Conservation (phyloP, 1,140 invertebrate genomes). For the Nasonia longicornis region DNA sequence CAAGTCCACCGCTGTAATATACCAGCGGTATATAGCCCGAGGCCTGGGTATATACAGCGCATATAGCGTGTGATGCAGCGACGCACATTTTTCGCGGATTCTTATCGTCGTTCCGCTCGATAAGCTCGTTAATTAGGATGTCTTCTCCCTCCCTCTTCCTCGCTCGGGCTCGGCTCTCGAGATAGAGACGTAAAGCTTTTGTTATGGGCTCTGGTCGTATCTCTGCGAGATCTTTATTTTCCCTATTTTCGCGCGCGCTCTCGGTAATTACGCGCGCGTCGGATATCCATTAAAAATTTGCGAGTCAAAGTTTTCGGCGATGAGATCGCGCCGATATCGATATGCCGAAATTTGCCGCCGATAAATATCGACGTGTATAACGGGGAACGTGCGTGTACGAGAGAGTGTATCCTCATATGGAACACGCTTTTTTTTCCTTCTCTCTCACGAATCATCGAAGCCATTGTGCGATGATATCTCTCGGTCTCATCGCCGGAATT, state of each 20-base stretch:
- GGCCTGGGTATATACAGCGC: neutral
- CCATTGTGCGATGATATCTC: neutral
- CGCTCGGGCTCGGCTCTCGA: neutral
- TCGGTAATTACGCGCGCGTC: neutral
- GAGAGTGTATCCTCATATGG: too few species aligned
- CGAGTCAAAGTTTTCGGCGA: conserved; percentile 20
- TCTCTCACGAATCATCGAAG: neutral
- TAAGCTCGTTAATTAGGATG: conserved; percentile 36
- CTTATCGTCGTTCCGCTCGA: conserved; percentile 29
- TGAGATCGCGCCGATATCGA: conserved; percentile 14
- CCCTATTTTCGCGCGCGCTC: neutral
- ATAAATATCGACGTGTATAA: conserved; percentile 36
- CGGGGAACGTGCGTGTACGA: too few species aligned
- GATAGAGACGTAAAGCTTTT: conserved; percentile 3
- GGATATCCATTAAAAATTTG: conserved; percentile 30
- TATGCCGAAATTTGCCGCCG: conserved; percentile 25
- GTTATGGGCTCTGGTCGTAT: neutral
- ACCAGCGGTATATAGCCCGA: neutral
- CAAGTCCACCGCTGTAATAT: neutral
- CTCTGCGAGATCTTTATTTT: neutral
- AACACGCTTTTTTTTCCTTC: too few species aligned
- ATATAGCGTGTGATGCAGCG: neutral
- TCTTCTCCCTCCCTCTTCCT: conserved; percentile 3
- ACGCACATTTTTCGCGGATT: neutral
- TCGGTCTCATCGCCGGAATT: neutral